Evolutionary conservation across 2,888 invertebrate species (phyloP), one percentile per base, ranked within the genome.

Genomic region (Pterostichus madidus): DNA sequence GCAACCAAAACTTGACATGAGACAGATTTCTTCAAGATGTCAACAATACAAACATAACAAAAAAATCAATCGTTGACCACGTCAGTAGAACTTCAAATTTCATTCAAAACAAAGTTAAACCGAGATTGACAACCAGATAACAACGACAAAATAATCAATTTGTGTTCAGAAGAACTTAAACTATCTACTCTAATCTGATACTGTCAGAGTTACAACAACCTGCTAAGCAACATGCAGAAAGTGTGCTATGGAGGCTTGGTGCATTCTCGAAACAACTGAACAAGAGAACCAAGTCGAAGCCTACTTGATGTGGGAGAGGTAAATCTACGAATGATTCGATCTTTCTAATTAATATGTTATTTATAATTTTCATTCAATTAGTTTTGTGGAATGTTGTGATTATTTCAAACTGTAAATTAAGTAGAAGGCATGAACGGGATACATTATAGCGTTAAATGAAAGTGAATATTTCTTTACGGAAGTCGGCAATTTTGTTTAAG

Each of bases 281-380:
- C 49, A 5, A 59, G 10, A 31, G 64, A 64, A 64, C 35, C 11
- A 35, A 24, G 24, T 64, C 13, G 49, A 4, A 35, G 64, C 64
- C 32, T 11, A 3, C 46, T 61, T 1, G 17, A 24, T 17, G 76
- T 76, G 13, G 52, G 53, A 76, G 59, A 44, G 44, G 39, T 79
- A 59, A 78, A 78, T 79, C 24, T 61, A 15, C 32, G 35, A 78
- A 78, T 68, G 78, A 80, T 80, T 80, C 68, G 13, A 80, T 80
- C 80, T 80, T 32, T 64, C 11, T 64, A 7, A 32, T 35, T 64
- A 35, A 32, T 11, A 49, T 2, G 4, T 49, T 49, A 39, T 39
- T 61, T 61, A 31, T 61, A 61, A 64, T 35, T 64, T 32, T n/a
- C 32, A 35, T 80, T 73, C 80, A 80, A 80, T 80, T 80, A 80